Percentiles rank a stretch among this genome's conserved stretches.
phyloP scores from a whole-genome alignment of 1,140 invertebrate species.

The Samia ricini region DNA sequence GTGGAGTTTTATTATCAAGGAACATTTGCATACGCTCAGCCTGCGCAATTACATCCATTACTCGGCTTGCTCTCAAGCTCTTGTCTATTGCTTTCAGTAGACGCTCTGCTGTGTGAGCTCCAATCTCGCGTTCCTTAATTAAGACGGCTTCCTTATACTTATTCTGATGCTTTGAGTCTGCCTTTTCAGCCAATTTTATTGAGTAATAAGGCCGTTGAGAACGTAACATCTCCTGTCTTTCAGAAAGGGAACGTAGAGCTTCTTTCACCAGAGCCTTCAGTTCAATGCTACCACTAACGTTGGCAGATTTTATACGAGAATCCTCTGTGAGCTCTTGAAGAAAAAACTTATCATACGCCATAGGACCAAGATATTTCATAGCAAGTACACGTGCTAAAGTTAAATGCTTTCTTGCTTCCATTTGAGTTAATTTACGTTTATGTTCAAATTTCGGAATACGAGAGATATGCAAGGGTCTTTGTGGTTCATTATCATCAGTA shows the following conservation, averaged over 20 bases:
- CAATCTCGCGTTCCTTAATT: conserved; percentile 60
- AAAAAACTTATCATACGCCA: conserved; percentile 78
- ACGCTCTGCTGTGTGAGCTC: conserved; percentile 65
- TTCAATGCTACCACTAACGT: conserved; percentile 63
- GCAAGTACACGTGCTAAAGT: conserved; percentile 72
- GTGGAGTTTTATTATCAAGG: conserved; percentile 56
- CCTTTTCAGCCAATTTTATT: conserved; percentile 76
- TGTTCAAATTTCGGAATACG: conserved; percentile 54
- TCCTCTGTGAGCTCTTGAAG: conserved; percentile 65
- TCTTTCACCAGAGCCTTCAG: conserved; percentile 62
- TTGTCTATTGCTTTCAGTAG: conserved; percentile 65
- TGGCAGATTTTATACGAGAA: conserved; percentile 69
- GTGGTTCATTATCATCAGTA: conserved; percentile 46
- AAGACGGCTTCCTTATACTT: conserved; percentile 67
- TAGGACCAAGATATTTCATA: conserved; percentile 78
- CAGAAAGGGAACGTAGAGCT: conserved; percentile 65
- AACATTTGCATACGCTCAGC: conserved; percentile 63
- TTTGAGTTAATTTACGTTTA: conserved; percentile 64
- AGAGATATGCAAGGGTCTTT: conserved; percentile 50
- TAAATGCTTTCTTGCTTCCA: conserved; percentile 65
- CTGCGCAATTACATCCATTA: conserved; percentile 64
- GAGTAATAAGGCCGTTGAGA: conserved; percentile 77
- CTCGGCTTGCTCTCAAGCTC: conserved; percentile 58
- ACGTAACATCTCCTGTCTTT: conserved; percentile 75
- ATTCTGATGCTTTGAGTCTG: conserved; percentile 66